These are phyloP conservation scores for Ferrisia virgata DNA, from an alignment of 2,888 invertebrate species.

Conservation along the genomic window DNA sequence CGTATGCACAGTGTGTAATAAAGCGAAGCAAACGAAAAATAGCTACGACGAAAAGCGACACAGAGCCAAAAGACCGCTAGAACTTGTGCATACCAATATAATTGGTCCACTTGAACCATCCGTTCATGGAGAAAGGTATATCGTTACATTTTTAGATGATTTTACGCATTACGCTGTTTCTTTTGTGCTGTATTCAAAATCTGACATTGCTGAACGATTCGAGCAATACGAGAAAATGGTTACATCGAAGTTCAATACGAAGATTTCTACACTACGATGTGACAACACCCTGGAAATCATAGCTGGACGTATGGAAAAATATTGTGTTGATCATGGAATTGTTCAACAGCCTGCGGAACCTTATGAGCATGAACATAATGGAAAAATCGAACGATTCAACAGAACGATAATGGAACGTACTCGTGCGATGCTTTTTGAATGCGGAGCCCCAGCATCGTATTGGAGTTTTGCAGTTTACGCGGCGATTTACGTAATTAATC, in stretches of 20 bases:
- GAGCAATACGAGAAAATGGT: constrained; percentile 30
- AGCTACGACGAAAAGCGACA: constrained; percentile 28
- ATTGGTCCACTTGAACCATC: constrained; percentile 15
- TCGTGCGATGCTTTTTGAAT: neutral
- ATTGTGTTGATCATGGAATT: neutral
- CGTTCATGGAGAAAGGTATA: constrained; percentile 14
- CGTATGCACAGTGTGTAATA: neutral
- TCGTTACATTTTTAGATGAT: constrained; percentile 26
- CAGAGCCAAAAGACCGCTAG: constrained; percentile 46
- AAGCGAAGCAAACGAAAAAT: neutral
- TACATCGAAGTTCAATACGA: neutral
- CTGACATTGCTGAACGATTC: constrained; percentile 29
- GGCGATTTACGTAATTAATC: neutral
- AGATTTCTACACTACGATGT: neutral
- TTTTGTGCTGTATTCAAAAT: constrained; percentile 13
- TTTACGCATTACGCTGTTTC: constrained; percentile 30
- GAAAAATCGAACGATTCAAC: neutral
- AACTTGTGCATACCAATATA: constrained; percentile 33
- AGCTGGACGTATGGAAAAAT: neutral
- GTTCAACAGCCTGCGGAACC: neutral
- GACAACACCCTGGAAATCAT: neutral
- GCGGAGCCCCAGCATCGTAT: neutral
- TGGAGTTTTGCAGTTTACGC: neutral
- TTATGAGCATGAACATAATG: constrained; percentile 46
- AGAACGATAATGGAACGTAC: neutral